Percentiles rank a stretch among this genome's conserved stretches.
These are phyloP conservation scores for Acleris emargana DNA, from an alignment of 2,888 invertebrate species.

Conservation along the genomic window DNA sequence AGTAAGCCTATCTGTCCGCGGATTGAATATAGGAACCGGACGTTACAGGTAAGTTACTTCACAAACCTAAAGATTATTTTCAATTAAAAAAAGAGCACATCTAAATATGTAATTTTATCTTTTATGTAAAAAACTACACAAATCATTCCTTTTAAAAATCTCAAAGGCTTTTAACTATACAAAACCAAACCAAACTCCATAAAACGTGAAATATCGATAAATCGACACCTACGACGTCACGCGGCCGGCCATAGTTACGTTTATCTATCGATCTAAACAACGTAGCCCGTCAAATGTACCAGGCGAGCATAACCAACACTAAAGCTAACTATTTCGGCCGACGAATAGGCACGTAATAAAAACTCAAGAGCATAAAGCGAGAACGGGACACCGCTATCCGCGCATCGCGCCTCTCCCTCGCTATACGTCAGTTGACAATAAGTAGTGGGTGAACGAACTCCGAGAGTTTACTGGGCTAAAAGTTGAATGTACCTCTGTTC, in stretches of 20 bases:
- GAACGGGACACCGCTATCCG: constrained; percentile 63
- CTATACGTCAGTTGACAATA: constrained; percentile 80
- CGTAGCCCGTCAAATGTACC: constrained; percentile 79
- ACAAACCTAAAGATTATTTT: too few relatives aligned
- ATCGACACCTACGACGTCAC: constrained; percentile 47
- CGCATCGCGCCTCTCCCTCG: constrained; percentile 63
- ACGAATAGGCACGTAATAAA: constrained; percentile 69
- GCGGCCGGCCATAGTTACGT: constrained; percentile 56
- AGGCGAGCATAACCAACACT: constrained; percentile 70
- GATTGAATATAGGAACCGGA: too few relatives aligned
- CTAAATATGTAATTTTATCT: too few relatives aligned
- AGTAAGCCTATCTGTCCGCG: too few relatives aligned
- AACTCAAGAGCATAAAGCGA: constrained; percentile 73
- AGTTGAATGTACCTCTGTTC: constrained; percentile 84
- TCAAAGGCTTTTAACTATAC: too few relatives aligned
- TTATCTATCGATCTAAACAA: constrained; percentile 77
- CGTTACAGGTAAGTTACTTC: too few relatives aligned
- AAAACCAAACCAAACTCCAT: background rate
- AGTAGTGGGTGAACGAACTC: constrained; percentile 84
- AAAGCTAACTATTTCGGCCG: constrained; percentile 78
- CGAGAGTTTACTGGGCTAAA: constrained; percentile 84
- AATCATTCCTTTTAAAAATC: too few relatives aligned
- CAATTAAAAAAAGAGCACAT: too few relatives aligned
- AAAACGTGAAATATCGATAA: constrained; percentile 30
- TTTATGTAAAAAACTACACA: too few relatives aligned